Evolutionary conservation across 1,140 invertebrate genomes (phyloP), one percentile per base, ranked within the genome.

Genomic region (Pseudomyrmex concolor): DNA sequence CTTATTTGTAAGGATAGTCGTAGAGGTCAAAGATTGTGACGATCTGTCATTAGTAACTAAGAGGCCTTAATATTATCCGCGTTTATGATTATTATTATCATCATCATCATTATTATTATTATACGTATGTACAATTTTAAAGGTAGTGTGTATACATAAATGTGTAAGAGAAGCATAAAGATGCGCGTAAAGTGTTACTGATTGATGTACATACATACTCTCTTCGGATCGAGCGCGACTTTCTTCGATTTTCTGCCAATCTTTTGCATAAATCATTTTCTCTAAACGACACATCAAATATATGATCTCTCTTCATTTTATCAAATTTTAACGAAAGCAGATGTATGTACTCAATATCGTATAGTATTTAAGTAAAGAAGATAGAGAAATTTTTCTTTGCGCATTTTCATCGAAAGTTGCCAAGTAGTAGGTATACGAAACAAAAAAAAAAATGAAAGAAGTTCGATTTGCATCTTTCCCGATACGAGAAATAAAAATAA

Each of bases 21-120:
- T 89, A 91, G 88, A 77, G 85, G 84, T 91, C 87, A 43, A 86
- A 89, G 50, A 88, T 88, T 90, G 90, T 89, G 89, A 91, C 91
- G 91, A 93, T 90, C 88, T 90, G 92, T 92, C 88, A 90, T 92
- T 93, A 93, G 92, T 89, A 93, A 93, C 92, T 93, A 93, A 93
- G 92, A 93, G 92, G 92, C 92, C 92, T 93, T 93, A 93, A 93
- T 91, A 92, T 77, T 93, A 93, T 34, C 92, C 90, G 91, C 85
- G 87, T 92, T 92, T 90, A 92, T 85, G 83, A 89, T 91, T 89
- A 86, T 89, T 73, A 89, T 85, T 73, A 7, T 34, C 3, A 5
- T 34, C 34, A 34, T 34, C 34, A 34, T 34, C 5, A 34, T 34
- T 34, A 34, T 34, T 34, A 34, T 34, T 34, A 34, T 34, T 34